Evolutionary conservation across 2,113 vertebrate genomes (phyloP).

Genomic region (Neogobius melanostomus): DNA sequence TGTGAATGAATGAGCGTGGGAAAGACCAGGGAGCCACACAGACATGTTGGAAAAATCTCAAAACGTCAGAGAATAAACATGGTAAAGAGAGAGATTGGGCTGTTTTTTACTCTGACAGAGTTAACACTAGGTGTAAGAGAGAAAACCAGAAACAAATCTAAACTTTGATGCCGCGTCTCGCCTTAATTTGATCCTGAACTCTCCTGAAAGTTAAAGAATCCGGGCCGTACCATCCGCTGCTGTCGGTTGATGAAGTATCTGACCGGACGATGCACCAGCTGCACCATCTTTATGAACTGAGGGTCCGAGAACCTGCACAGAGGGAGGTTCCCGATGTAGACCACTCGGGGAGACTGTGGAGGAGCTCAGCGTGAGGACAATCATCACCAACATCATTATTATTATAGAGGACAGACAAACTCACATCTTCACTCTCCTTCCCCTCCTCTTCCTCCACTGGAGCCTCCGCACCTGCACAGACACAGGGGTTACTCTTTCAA

Average conservation of each 20-base stretch:
- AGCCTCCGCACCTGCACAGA: not conserved
- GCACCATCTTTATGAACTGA: conserved; percentile 1
- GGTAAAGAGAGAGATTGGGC: no score
- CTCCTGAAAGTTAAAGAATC: no score
- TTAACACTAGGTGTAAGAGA: no score
- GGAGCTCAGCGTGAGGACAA: not conserved
- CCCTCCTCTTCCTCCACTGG: not conserved
- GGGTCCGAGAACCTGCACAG: not conserved
- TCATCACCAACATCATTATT: not conserved
- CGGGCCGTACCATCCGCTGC: not conserved
- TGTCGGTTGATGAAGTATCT: not conserved
- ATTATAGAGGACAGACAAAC: not conserved
- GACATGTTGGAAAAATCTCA: no score
- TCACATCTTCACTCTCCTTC: not conserved
- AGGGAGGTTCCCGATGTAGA: not conserved
- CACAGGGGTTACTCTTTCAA: not conserved
- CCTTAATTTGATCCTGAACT: no score
- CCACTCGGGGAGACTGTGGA: conserved; percentile 2
- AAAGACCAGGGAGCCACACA: no score
- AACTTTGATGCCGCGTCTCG: no score
- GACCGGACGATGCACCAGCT: not conserved
- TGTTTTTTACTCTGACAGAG: no score
- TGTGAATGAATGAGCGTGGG: no score
- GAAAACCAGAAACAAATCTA: no score
- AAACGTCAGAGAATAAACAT: no score